Base-by-base conservation (phyloP, 2,113 vertebrate species). In the Paratilapia polleni region DNA sequence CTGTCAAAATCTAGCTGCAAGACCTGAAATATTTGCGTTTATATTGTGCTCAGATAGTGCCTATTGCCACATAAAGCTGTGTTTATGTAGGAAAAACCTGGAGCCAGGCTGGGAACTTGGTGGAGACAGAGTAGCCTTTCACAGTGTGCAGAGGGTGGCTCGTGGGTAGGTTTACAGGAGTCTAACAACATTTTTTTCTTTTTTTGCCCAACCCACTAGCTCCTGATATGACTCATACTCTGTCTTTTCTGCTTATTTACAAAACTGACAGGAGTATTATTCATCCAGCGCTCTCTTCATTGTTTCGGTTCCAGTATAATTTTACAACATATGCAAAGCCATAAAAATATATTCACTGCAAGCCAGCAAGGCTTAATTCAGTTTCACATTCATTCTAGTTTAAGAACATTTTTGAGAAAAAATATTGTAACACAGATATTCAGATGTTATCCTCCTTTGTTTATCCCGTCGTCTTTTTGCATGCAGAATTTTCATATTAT, bases 21-120 rank as follows among this genome's bases (percentile, higher is more conserved):
- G 28, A 54, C 70, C 28, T 36, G 19, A 75, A 75, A 75, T 36
- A 75, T 36, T 28, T 36, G 43, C 36, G 49, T 75, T 56, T 57
- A 57, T 36, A 56, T 49, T 75, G 49, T 75, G 49, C 28, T 75
- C 49, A 57, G 49, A 22, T 56, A 56, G 52, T 75, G 26, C 31
- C 22, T 34, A 22, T 31, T 75, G 52, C 31, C 57, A 56, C 73
- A 75, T 75, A 57, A 57, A 75, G 73, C 52, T 2, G 52, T 56
- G 73, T 36, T 75, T 57, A 75, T 57, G 73, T 57, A 57, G 56
- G 56, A 43, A 56, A 75, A 75, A 56, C 49, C 49, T 75, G 70
- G 73, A 57, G 73, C 73, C 73, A 75, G 73, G 68, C 28, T 75
- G 73, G n/a, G 52, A 75, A 75, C 73, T 36, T 75, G 52, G 52